Evolutionary conservation across 2,888 invertebrate genomes (phyloP), one percentile per base, ranked within the genome.

Genomic region (Ichneumon xanthorius): DNA sequence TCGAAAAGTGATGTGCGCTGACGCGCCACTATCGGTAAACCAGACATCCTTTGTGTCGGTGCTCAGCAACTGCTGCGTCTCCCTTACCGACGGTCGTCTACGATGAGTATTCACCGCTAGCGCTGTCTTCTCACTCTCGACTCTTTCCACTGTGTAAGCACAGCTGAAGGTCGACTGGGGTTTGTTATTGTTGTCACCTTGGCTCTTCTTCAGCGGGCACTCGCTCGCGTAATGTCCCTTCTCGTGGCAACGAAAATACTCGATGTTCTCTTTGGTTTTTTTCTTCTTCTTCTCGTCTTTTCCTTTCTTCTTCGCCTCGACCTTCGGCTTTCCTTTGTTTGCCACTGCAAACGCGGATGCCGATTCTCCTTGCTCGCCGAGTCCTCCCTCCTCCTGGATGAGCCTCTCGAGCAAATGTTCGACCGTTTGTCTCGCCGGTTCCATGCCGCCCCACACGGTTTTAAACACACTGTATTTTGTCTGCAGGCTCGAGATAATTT

Each of bases 361-460:
- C 26, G 82, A 37, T 1, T 58, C 73, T 6, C 55, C 75, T 16
- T 68, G 70, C n/a, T 30, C 63, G 6, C 14, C 33, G 37, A 63
- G 61, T 48, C 45, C 33, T 0, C 19, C 19, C 1, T 79, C 83
- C 33, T 83, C 79, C 0, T 50, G 37, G 2, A 84, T 84, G 0
- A 80, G 22, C 5, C 84, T 33, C 26, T 84, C 80, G 4, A 75
- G 40, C 48, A 84, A 50, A 70, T 75, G 37, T 4, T 14, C 37
- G 0, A 80, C 5, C 0, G 80, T 84, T 50, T 75, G 84, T 0
- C 73, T 5, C 70, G 4, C 50, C 16, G 73, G 80, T 14, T 75
- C 58, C 37, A 84, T 76, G 30, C 76, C 80, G 14, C 26, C 80
- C 84, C 84, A 80, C 16, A 76, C 84, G 2, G 80, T 84, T 40